A percentile compares a stretch with the other conserved stretches of the same genome.
Evolutionary conservation across 1,140 invertebrate genomes (phyloP).

Genomic region (Achatina immaculata): DNA sequence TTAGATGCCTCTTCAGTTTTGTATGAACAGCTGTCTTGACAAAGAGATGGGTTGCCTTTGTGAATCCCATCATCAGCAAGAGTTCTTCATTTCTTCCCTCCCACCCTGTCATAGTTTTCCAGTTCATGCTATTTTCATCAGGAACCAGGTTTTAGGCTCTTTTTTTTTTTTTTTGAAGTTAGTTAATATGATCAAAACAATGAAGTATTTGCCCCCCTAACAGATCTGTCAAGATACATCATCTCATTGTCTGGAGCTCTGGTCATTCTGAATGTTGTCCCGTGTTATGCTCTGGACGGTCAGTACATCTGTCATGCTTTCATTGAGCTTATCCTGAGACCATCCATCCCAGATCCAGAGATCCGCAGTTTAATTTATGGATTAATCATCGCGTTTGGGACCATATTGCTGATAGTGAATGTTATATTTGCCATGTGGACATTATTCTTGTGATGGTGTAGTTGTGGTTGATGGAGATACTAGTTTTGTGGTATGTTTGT

Average conservation of each 20-base stretch:
- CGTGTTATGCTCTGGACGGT: slow-evolving; percentile 93
- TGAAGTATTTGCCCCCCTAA: too few species aligned
- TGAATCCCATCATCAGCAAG: too few species aligned
- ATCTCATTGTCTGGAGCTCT: slow-evolving; percentile 91
- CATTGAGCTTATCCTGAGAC: slow-evolving; percentile 67
- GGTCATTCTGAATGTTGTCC: slow-evolving; percentile 91
- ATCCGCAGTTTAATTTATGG: slow-evolving; percentile 62
- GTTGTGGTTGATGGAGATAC: too few species aligned
- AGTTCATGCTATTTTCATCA: too few species aligned
- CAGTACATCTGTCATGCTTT: slow-evolving; percentile 82
- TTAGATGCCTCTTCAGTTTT: too few species aligned
- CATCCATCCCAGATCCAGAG: slow-evolving; percentile 60
- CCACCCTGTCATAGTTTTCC: too few species aligned
- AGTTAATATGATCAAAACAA: too few species aligned
- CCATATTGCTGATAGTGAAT: slow-evolving; percentile 62
- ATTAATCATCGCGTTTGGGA: slow-evolving; percentile 65
- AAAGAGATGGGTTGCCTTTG: too few species aligned
- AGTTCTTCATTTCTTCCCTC: too few species aligned
- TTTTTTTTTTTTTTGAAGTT: too few species aligned
- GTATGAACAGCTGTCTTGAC: too few species aligned
- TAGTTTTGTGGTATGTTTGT: background rate
- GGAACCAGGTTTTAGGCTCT: too few species aligned
- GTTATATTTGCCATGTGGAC: slow-evolving; percentile 69
- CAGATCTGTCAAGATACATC: slow-evolving; percentile 74
- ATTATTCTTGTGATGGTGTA: slow-evolving; percentile 55